Evolutionary conservation across 2,888 invertebrate genomes (phyloP).

Genomic region (Seladonia tumulorum): DNA sequence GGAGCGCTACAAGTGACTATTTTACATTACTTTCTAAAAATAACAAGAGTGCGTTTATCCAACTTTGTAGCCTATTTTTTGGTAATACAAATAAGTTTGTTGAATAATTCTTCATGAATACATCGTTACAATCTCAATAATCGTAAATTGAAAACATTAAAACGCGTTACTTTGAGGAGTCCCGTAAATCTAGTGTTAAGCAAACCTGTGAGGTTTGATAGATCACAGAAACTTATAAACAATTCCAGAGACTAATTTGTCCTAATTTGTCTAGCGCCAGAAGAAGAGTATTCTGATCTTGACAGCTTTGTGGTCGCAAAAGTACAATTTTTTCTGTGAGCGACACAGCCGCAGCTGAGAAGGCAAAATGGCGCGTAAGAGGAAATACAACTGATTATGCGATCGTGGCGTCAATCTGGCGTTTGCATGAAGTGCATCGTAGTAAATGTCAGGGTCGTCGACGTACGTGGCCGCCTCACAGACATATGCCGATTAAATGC

Average conservation of each 20-base stretch:
- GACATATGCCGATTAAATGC: constrained; percentile 72
- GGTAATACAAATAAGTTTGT: too few relatives aligned
- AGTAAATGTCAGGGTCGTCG: constrained; percentile 77
- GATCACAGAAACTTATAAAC: too few relatives aligned
- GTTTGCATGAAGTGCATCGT: constrained; percentile 71
- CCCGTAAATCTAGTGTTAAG: too few relatives aligned
- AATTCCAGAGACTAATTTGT: not conserved
- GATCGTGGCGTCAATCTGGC: constrained; percentile 55
- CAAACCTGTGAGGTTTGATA: too few relatives aligned
- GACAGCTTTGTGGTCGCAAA: not conserved
- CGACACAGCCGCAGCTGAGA: not conserved
- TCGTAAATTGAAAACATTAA: too few relatives aligned
- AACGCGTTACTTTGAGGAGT: too few relatives aligned
- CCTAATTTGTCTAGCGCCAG: not conserved
- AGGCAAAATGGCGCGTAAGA: not conserved
- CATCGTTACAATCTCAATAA: too few relatives aligned
- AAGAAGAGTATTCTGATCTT: not conserved
- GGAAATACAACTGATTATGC: not conserved
- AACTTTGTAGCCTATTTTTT: too few relatives aligned
- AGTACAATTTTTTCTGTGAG: not conserved
- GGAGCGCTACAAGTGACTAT: too few relatives aligned
- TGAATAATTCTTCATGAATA: too few relatives aligned
- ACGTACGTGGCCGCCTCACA: constrained; percentile 60
- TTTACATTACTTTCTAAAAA: too few relatives aligned
- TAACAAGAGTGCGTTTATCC: too few relatives aligned